Conservation (phyloP, 2,888 invertebrate species). For the Pyrochroa serraticornis region DNA sequence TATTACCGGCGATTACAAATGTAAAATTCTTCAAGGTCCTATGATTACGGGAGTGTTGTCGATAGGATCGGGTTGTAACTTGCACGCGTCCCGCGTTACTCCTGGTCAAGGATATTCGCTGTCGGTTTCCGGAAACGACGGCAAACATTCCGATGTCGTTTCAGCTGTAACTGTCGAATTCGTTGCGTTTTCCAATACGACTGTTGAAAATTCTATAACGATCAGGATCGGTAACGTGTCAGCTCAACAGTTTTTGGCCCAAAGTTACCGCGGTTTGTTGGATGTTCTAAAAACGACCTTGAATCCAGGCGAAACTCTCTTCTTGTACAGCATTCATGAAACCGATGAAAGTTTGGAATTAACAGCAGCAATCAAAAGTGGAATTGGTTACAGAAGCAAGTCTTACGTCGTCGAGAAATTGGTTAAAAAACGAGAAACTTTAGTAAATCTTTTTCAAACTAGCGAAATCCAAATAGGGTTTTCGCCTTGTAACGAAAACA, state of each 20-base stretch:
- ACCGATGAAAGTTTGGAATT: slow-evolving; percentile 70
- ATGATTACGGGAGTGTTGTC: slow-evolving; percentile 67
- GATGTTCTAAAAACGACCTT: slow-evolving; percentile 73
- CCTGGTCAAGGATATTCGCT: slow-evolving; percentile 77
- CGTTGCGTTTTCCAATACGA: slow-evolving; percentile 77
- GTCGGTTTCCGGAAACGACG: slow-evolving; percentile 87
- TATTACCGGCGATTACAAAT: slow-evolving; percentile 86
- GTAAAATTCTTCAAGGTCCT: slow-evolving; percentile 74
- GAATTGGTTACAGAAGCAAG: slow-evolving; percentile 67
- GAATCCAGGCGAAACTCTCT: slow-evolving; percentile 67
- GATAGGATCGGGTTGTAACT: slow-evolving; percentile 79
- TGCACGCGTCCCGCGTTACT: slow-evolving; percentile 75
- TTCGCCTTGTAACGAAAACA: slow-evolving; percentile 74
- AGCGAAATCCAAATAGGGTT: slow-evolving; percentile 72
- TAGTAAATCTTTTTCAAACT: slow-evolving; percentile 68
- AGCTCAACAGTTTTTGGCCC: slow-evolving; percentile 76
- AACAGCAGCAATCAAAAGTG: slow-evolving; percentile 69
- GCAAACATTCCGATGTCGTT: slow-evolving; percentile 83
- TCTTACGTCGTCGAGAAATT: slow-evolving; percentile 70
- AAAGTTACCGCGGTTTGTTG: slow-evolving; percentile 75
- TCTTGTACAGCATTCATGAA: slow-evolving; percentile 78
- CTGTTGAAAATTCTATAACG: slow-evolving; percentile 83
- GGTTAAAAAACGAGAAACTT: slow-evolving; percentile 67
- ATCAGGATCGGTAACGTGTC: slow-evolving; percentile 76
- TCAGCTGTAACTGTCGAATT: slow-evolving; percentile 87